Base-by-base conservation (phyloP, 2,113 vertebrate genomes). In the Semnornis frantzii region DNA sequence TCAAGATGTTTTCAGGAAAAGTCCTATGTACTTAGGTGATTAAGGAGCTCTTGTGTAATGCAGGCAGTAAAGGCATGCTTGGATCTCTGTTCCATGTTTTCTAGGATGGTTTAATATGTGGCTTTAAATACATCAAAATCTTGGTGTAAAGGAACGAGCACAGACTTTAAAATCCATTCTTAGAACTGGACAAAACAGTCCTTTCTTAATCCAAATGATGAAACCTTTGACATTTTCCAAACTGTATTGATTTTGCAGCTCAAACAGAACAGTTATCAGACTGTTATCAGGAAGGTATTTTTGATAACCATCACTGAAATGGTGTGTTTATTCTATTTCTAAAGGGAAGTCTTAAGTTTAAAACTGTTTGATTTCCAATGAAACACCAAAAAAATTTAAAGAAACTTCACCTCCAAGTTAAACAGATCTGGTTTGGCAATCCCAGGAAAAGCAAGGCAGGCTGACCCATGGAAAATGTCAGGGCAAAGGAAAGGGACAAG, bases 341-440 rank as follows among this genome's bases (percentile, higher is more conserved):
- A 77, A 93, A 95, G 46, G 60, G 25, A 2, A 12, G 30, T 39
- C 15, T 60, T 76, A 10, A 12, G 79, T 91, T 87, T 80, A 80
- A 80, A 28, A 71, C 58, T 42, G 7, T 78, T 69, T 63, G 44
- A 48, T 86, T 90, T 88, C 37, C 39, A 85, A 4, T 9, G 5
- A 18, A 9, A 85, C 27, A 34, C 31, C 10, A 48, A 78, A 62
- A 46, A 65, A 44, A 8, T 1, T 58, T 34, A 2, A 48, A 76
- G 91, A 82, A 72, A 9, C 1, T 15, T 84, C 1, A 0, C 5
- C 10, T 34, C 15, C 8, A 80, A 27, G 24, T 80, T 80, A 92
- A 95, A 91, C 73, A 93, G 62, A 48, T 74, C 24, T 66, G 86
- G 66, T 96, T 90, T 86, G 72, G 79, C 80, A 96, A 81, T 83